Percentiles rank a stretch among this genome's conserved stretches.
Conservation (phyloP, 2,113 vertebrate species). For the Rhinogobius similis region DNA sequence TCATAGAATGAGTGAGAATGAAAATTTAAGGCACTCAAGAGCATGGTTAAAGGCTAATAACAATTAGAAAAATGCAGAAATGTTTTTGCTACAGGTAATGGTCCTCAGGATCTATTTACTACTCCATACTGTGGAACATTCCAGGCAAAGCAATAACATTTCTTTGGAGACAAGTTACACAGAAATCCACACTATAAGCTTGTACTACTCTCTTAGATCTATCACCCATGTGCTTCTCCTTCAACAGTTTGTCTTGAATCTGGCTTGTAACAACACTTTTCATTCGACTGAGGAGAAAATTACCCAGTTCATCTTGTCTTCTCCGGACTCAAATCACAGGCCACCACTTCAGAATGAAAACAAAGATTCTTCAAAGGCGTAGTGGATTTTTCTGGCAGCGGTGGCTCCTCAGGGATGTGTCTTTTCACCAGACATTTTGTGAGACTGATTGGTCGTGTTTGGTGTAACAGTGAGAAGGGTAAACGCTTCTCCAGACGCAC, state of each 20-base stretch:
- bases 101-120: too few relatives aligned
- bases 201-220: too few relatives aligned
- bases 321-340: slow-evolving; percentile 31
- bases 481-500: slow-evolving; percentile 4
- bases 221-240: not conserved
- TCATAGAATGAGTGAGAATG: too few relatives aligned
- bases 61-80: too few relatives aligned
- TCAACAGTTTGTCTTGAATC: not conserved
- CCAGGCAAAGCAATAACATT: too few relatives aligned
- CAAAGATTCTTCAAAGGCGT: slow-evolving; percentile 17
- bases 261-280: not conserved
- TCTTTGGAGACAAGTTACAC: too few relatives aligned
- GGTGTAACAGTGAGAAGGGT: slow-evolving; percentile 2
- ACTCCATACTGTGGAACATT: too few relatives aligned
- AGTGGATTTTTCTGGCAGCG: slow-evolving; percentile 11
- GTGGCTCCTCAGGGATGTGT: not conserved
- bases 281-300: not conserved
- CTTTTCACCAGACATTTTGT: slow-evolving; percentile 9
- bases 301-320: slow-evolving; percentile 17
- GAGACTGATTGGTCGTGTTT: slow-evolving; percentile 1
- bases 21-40: too few relatives aligned
- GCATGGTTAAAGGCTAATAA: too few relatives aligned
- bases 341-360: slow-evolving; percentile 10
- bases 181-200: too few relatives aligned
- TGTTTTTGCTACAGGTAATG: too few relatives aligned